Evolutionary conservation across 2,797 vertebrate genomes (phyloP).

Genomic region (Ataeniobius toweri): DNA sequence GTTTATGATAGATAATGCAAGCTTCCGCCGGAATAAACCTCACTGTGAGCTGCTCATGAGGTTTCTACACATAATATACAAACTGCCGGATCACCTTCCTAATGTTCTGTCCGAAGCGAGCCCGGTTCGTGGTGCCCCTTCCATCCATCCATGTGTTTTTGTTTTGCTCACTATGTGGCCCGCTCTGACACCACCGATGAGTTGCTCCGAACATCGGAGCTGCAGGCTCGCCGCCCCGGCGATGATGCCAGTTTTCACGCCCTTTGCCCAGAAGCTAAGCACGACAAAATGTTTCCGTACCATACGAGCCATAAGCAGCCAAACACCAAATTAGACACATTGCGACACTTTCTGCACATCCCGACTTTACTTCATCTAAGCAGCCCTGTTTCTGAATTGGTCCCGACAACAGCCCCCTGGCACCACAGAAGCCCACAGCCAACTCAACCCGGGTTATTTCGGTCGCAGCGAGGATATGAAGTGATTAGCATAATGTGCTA

Average conservation of each 20-base stretch:
- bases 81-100: neutral
- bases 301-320: conserved; percentile 10
- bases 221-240: conserved; percentile 29
- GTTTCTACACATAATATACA: neutral
- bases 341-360: neutral
- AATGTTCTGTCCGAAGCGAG: neutral
- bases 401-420: conserved; percentile 20
- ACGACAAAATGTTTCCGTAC: conserved; percentile 42
- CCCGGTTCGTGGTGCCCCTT: neutral
- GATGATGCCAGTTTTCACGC: conserved; percentile 66
- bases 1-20: neutral
- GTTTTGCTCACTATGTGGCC: conserved; percentile 39
- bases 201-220: conserved; percentile 18
- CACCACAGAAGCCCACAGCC: conserved; percentile 24
- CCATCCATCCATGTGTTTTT: conserved; percentile 42
- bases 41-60: too few relatives aligned
- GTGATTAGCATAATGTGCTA: conserved; percentile 72
- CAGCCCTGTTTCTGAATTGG: conserved; percentile 4
- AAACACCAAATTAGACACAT: neutral
- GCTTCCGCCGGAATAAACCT: neutral
- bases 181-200: conserved; percentile 16
- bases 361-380: neutral
- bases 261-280: conserved; percentile 68
- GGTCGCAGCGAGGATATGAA: conserved; percentile 11
- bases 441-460: conserved; percentile 28